Percentiles rank a stretch among this genome's conserved stretches.
phyloP scores from a whole-genome alignment of 2,113 vertebrate species.

The Pelecanus crispus region DNA sequence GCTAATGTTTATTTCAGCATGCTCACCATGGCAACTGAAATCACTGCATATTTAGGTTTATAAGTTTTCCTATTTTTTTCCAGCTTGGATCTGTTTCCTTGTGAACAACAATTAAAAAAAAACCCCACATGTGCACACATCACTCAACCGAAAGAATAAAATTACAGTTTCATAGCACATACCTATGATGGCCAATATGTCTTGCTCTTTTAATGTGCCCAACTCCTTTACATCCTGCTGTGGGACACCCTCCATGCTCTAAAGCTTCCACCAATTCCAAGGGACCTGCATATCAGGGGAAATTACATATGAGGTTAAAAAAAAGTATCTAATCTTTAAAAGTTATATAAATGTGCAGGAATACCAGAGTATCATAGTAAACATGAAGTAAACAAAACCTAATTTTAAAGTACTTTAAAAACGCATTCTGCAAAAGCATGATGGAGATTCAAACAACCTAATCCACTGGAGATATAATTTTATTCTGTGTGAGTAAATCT shows the following conservation, averaged over 20 bases:
- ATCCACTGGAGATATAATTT: not conserved
- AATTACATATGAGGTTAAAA: not conserved
- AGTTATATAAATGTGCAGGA: not conserved
- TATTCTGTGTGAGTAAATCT: not conserved
- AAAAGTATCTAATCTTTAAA: not conserved
- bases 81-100: not conserved
- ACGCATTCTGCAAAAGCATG: not conserved
- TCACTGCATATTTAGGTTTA: not conserved
- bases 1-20: conserved; percentile 19
- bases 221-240: conserved; percentile 80
- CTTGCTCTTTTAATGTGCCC: conserved; percentile 84
- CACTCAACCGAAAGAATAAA: not conserved
- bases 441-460: not conserved
- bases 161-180: not conserved
- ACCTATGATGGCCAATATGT: conserved; percentile 83
- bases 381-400: not conserved
- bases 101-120: not conserved
- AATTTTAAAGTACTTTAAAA: not conserved
- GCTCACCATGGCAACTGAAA: conserved; percentile 60
- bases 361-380: not conserved
- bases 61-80: not conserved
- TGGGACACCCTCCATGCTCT: conserved; percentile 80
- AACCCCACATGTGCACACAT: not conserved
- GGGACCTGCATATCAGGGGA: conserved; percentile 61
- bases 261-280: conserved; percentile 80